Evolutionary conservation across 2,888 invertebrate genomes (phyloP).

Genomic region (Eupeodes luniger): DNA sequence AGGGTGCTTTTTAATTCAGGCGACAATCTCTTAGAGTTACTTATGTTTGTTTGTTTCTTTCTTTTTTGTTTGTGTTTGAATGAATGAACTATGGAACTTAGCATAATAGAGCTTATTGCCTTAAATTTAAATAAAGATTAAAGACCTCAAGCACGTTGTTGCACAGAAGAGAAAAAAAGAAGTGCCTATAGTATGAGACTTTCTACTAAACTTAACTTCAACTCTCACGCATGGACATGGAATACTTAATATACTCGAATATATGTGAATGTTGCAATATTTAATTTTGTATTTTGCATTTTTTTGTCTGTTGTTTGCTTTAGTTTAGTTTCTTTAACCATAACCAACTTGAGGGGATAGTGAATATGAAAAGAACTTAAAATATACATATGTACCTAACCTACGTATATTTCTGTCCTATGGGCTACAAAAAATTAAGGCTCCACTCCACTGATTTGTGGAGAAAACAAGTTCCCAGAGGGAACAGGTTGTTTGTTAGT

Average conservation of each 20-base stretch:
- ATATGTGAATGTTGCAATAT: neutral
- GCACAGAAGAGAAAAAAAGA: neutral
- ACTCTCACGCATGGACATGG: slow-evolving; percentile 63
- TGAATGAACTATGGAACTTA: slow-evolving; percentile 33
- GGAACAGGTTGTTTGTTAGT: slow-evolving; percentile 62
- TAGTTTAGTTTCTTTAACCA: neutral
- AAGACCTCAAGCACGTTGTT: slow-evolving; percentile 33
- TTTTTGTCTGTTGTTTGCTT: slow-evolving; percentile 34
- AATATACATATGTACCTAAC: neutral
- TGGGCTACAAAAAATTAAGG: slow-evolving; percentile 31
- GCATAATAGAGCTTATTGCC: slow-evolving; percentile 24
- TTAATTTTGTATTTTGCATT: slow-evolving; percentile 35
- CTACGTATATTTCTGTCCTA: slow-evolving; percentile 28
- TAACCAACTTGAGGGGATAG: slow-evolving; percentile 26
- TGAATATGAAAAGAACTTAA: slow-evolving; percentile 59
- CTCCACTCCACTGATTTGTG: slow-evolving; percentile 38
- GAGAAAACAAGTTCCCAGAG: slow-evolving; percentile 58
- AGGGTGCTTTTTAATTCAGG: slow-evolving; percentile 1
- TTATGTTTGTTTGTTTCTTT: neutral
- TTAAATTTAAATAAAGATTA: slow-evolving; percentile 24
- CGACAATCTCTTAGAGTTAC: neutral
- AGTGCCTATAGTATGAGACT: slow-evolving; percentile 27
- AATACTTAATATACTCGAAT: slow-evolving; percentile 43
- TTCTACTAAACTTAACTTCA: slow-evolving; percentile 47
- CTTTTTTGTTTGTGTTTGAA: neutral